phyloP scores from a whole-genome alignment of 2,888 invertebrate species.

The Xestia ashworthii region DNA sequence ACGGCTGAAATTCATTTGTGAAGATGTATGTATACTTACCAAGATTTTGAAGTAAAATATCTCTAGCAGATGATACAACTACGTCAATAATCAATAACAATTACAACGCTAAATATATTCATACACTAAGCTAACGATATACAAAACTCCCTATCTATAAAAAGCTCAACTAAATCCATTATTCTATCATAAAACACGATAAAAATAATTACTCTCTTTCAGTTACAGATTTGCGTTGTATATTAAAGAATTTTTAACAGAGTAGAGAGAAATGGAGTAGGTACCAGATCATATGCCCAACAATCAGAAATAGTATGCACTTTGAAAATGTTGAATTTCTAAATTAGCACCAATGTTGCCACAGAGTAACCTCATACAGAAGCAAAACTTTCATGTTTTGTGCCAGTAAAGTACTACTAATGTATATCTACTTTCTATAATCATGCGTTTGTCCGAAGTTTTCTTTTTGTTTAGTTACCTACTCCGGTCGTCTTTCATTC shows the following conservation, averaged over 20 bases:
- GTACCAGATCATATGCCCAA: background rate
- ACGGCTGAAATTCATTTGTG: background rate
- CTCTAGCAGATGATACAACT: slow-evolving; percentile 42
- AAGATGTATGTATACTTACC: background rate
- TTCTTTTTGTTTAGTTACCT: background rate
- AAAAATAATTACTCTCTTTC: slow-evolving; percentile 64
- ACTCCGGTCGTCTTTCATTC: background rate
- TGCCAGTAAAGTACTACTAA: no score
- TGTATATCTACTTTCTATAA: no score
- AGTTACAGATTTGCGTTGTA: slow-evolving; percentile 44
- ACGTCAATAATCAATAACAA: slow-evolving; percentile 47
- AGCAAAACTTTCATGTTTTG: background rate
- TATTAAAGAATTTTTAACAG: slow-evolving; percentile 22
- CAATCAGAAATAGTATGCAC: background rate
- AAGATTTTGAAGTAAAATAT: background rate
- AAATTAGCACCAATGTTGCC: background rate
- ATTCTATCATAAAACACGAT: slow-evolving; percentile 60
- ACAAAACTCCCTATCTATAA: slow-evolving; percentile 58
- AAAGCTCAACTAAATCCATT: slow-evolving; percentile 65
- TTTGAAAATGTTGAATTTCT: no score
- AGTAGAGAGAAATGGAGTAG: slow-evolving; percentile 40
- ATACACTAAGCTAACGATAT: slow-evolving; percentile 56
- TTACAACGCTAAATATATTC: slow-evolving; percentile 55
- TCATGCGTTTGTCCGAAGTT: background rate
- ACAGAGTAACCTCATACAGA: background rate